A percentile compares a stretch with the other conserved stretches of the same genome.
Conservation (phyloP, 2,797 vertebrate genomes). For the Harpagifer antarcticus region DNA sequence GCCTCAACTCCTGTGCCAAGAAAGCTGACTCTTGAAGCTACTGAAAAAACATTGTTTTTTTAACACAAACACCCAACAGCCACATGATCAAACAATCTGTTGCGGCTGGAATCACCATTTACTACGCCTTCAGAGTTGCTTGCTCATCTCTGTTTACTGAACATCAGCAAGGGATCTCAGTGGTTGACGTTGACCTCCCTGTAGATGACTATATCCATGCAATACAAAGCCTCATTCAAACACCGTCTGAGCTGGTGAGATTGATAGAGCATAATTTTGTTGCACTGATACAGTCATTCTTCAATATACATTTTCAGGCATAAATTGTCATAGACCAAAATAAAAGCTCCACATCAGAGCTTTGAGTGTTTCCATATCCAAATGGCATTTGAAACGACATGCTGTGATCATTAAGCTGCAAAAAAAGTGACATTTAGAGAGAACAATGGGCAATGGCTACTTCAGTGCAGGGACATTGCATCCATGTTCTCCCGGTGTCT, state of each 20-base stretch:
- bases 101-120: conserved; percentile 28
- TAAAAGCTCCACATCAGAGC: conserved; percentile 19
- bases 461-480: background rate
- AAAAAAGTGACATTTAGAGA: background rate
- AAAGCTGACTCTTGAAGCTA: background rate
- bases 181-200: background rate
- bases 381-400: conserved; percentile 17
- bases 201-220: background rate
- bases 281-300: conserved; percentile 1
- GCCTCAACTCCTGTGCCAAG: conserved; percentile 11
- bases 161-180: conserved; percentile 15
- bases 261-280: conserved; percentile 2
- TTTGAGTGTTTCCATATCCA: conserved; percentile 8
- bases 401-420: conserved; percentile 13
- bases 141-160: conserved; percentile 27
- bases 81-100: conserved; percentile 10
- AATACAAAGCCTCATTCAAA: conserved; percentile 3
- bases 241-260: conserved; percentile 19
- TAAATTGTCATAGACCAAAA: background rate
- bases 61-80: conserved; percentile 1
- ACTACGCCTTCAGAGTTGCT: conserved; percentile 11
- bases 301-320: conserved; percentile 4
- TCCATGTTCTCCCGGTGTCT: background rate
- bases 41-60: background rate
- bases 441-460: background rate